Evolutionary conservation across 2,113 vertebrate genomes (phyloP).

Genomic region (Uria lomvia): DNA sequence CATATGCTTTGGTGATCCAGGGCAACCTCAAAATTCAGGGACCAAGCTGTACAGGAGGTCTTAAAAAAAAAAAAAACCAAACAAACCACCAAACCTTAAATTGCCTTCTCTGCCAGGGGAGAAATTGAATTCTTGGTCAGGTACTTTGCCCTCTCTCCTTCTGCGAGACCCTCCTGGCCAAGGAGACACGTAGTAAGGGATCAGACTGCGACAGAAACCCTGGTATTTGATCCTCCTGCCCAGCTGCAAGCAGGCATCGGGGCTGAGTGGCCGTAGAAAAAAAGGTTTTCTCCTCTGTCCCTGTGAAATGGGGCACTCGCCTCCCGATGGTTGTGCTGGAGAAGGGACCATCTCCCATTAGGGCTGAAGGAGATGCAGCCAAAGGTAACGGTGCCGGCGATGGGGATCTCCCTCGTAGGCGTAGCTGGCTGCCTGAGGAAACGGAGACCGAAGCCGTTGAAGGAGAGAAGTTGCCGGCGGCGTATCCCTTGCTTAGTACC

Average conservation of each 20-base stretch:
- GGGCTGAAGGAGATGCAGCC: not conserved
- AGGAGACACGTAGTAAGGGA: not conserved
- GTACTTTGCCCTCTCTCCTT: not conserved
- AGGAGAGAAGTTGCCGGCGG: not conserved
- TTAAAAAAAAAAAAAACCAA: not conserved
- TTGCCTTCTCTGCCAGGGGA: not conserved
- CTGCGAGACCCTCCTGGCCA: not conserved
- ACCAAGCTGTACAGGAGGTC: not conserved
- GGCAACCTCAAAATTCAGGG: not conserved
- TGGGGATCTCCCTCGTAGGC: not conserved
- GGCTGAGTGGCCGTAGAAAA: accelerated
- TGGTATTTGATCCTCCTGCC: not conserved
- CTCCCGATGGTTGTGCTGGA: not conserved
- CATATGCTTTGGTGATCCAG: not conserved
- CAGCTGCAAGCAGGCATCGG: accelerated
- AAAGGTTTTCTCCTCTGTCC: not conserved
- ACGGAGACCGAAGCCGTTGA: not conserved
- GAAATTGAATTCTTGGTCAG: not conserved
- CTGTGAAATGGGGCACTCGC: not conserved
- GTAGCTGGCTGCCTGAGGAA: not conserved
- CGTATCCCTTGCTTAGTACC: not conserved
- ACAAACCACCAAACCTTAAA: not conserved
- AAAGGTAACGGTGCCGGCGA: not conserved
- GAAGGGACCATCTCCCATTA: not conserved
- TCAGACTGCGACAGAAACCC: not conserved